Percentiles rank a stretch among this genome's conserved stretches.
phyloP scores from a whole-genome alignment of 2,113 vertebrate genomes.

The Pipra filicauda region DNA sequence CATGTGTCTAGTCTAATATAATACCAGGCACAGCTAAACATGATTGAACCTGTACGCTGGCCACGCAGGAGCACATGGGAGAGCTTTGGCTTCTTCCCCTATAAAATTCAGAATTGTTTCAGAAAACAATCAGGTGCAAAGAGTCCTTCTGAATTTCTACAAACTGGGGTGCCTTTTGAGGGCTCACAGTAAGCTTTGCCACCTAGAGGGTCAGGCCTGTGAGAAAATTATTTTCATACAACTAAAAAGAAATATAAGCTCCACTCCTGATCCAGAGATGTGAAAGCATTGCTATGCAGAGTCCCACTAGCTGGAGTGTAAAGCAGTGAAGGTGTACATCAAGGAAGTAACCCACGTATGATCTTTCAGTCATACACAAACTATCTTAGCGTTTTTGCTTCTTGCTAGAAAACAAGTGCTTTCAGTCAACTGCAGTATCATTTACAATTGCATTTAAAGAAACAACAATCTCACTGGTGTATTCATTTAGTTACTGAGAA shows the following conservation, averaged over 20 bases:
- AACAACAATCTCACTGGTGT: not conserved
- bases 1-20: not conserved
- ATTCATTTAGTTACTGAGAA: not conserved
- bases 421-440: not conserved
- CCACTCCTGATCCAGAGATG: not conserved
- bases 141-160: not conserved
- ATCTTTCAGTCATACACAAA: not conserved
- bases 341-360: accelerated
- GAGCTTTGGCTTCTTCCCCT: not conserved
- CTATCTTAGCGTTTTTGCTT: not conserved
- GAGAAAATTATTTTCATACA: not conserved
- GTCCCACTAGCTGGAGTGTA: not conserved
- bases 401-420: not conserved
- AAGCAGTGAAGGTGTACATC: not conserved
- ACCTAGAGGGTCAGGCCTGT: accelerated
- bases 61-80: not conserved
- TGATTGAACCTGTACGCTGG: not conserved
- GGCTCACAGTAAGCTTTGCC: not conserved
- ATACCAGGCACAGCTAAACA: not conserved
- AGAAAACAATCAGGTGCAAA: accelerated
- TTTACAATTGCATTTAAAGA: not conserved
- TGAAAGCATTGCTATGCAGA: not conserved
- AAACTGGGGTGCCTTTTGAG: not conserved
- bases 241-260: not conserved
- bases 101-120: not conserved